phyloP scores from a whole-genome alignment of 2,888 invertebrate genomes.

The Euzetes globulus region DNA sequence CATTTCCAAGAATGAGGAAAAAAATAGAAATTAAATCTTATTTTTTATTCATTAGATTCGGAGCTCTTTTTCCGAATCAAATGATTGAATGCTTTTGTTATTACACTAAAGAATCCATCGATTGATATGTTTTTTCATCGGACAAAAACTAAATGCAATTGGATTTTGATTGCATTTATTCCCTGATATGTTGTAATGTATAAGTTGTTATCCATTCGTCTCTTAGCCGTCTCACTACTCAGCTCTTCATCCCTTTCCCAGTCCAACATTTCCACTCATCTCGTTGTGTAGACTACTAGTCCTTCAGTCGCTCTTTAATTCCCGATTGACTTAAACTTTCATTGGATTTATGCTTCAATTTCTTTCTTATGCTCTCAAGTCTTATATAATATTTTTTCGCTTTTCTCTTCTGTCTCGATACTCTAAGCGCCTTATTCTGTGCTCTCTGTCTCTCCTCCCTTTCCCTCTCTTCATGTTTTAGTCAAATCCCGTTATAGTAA shows the following conservation, averaged over 20 bases:
- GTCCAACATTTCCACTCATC: too few species aligned
- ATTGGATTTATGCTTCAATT: slow-evolving; percentile 16
- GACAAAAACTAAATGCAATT: background rate
- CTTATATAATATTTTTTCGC: background rate
- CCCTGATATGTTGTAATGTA: background rate
- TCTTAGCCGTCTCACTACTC: background rate
- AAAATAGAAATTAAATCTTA: too few species aligned
- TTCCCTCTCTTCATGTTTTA: background rate
- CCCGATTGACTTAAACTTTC: slow-evolving; percentile 10
- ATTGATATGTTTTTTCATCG: too few species aligned
- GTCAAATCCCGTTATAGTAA: background rate
- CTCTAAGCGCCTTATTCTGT: background rate
- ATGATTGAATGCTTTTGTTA: background rate
- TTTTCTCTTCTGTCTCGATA: background rate
- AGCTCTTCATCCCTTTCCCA: too few species aligned
- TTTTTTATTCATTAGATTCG: too few species aligned
- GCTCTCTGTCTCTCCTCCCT: background rate
- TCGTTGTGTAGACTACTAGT: too few species aligned
- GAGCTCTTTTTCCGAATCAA: too few species aligned
- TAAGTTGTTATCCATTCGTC: background rate
- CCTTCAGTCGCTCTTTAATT: background rate
- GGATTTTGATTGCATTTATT: slow-evolving; percentile 3
- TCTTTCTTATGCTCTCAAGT: background rate
- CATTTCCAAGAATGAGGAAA: too few species aligned
- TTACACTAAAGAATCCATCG: background rate